Percentiles rank a stretch among this genome's conserved stretches.
These are phyloP conservation scores for Phenganax stokvisi DNA, from an alignment of 92 coral and sea anemone species.

Conservation along the genomic window DNA sequence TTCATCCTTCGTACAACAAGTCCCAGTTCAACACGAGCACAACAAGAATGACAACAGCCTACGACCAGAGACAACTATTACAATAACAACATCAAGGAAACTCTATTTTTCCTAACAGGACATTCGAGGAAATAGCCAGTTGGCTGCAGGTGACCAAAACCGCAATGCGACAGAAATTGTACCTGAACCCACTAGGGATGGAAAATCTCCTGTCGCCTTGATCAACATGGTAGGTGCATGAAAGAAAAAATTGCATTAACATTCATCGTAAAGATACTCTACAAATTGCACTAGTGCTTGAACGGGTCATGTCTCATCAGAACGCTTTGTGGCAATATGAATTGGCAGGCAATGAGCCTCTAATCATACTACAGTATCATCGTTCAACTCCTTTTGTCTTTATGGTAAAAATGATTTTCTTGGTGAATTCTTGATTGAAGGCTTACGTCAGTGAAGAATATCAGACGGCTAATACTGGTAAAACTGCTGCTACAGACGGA, in stretches of 20 bases:
- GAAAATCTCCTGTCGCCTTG: neutral
- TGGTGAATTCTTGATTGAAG: no score
- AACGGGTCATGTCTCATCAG: no score
- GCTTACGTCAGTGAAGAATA: no score
- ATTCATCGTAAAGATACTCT: neutral
- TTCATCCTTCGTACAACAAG: no score
- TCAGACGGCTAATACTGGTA: no score
- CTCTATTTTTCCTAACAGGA: neutral
- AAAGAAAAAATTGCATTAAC: neutral
- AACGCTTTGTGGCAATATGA: no score
- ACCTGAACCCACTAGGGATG: neutral
- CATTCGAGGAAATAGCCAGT: neutral
- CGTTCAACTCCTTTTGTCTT: no score
- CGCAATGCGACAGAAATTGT: neutral
- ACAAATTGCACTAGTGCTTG: neutral
- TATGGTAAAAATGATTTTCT: no score
- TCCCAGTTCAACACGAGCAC: neutral
- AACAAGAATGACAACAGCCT: neutral
- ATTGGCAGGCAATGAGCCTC: no score
- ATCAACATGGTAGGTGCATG: slow-evolving; percentile 15
- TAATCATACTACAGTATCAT: no score
- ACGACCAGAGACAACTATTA: neutral
- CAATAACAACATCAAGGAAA: neutral
- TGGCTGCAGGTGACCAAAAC: neutral
- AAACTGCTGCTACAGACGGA: no score